Conservation (phyloP, 2,113 vertebrate genomes). For the Mesembrinibis cayennensis region DNA sequence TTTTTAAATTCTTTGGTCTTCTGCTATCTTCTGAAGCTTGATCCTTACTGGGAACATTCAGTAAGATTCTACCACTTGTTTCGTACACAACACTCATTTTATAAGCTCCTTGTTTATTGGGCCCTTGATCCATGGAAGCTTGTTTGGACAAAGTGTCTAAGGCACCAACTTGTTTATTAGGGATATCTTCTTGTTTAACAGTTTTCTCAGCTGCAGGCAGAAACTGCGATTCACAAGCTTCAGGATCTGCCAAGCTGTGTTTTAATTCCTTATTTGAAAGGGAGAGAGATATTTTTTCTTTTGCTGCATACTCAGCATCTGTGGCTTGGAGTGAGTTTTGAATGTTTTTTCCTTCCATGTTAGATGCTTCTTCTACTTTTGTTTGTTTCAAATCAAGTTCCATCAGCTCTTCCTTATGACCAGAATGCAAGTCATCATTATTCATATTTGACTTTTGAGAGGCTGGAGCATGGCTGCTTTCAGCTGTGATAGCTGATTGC, state of each 20-base stretch:
- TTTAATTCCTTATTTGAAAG: conserved; percentile 37
- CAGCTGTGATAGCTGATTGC: not conserved
- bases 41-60: not conserved
- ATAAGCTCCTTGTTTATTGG: not conserved
- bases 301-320: conserved; percentile 21
- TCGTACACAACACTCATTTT: not conserved
- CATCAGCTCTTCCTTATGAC: conserved; percentile 46
- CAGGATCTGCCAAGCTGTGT: not conserved
- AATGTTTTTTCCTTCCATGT: not conserved
- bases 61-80: not conserved
- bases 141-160: conserved; percentile 39
- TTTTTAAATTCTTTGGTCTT: conserved; percentile 56
- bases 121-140: conserved; percentile 18
- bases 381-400: conserved; percentile 52
- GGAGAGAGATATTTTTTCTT: conserved; percentile 5
- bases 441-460: conserved; percentile 32
- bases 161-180: conserved; percentile 47
- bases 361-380: conserved; percentile 6
- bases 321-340: not conserved
- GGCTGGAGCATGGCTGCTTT: not conserved
- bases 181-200: conserved; percentile 22
- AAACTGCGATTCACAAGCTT: not conserved
- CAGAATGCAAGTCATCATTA: not conserved
- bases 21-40: conserved; percentile 23
- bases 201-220: conserved; percentile 45